Evolutionary conservation across 2,113 vertebrate genomes (phyloP).

Genomic region (human (Homo sapiens)): DNA sequence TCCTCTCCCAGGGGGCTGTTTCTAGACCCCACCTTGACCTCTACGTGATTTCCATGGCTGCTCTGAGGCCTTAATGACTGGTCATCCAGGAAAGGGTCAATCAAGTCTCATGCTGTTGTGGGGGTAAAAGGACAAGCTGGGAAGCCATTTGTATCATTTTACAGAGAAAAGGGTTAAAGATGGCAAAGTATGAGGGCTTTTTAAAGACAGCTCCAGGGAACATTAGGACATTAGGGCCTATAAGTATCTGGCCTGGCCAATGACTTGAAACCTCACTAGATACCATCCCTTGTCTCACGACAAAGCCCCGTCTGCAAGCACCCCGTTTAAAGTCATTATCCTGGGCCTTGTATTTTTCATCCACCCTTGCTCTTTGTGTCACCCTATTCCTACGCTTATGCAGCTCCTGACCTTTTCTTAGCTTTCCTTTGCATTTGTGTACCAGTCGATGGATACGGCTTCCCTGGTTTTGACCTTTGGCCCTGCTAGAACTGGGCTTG

Average conservation of each 20-base stretch:
- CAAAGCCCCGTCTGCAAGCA: background rate
- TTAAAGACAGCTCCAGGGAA: constrained; percentile 53
- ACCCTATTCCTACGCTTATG: background rate
- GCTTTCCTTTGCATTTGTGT: background rate
- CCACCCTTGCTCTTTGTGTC: background rate
- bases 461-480: background rate
- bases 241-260: background rate
- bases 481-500: background rate
- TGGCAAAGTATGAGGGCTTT: constrained; percentile 39
- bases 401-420: background rate
- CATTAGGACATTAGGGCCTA: background rate
- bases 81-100: constrained; percentile 45
- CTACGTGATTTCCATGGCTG: constrained; percentile 34
- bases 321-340: background rate
- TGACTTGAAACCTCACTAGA: background rate
- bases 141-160: constrained; percentile 69
- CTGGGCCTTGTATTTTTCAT: background rate
- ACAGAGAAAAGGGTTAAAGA: constrained; percentile 64
- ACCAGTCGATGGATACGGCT: background rate
- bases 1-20: constrained; percentile 39
- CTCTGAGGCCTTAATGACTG: constrained; percentile 57
- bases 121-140: constrained; percentile 47
- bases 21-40: constrained; percentile 55
- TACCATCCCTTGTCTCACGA: background rate
- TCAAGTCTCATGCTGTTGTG: constrained; percentile 12